Conservation (phyloP, 2,113 vertebrate species). For the Lycaon pictus region DNA sequence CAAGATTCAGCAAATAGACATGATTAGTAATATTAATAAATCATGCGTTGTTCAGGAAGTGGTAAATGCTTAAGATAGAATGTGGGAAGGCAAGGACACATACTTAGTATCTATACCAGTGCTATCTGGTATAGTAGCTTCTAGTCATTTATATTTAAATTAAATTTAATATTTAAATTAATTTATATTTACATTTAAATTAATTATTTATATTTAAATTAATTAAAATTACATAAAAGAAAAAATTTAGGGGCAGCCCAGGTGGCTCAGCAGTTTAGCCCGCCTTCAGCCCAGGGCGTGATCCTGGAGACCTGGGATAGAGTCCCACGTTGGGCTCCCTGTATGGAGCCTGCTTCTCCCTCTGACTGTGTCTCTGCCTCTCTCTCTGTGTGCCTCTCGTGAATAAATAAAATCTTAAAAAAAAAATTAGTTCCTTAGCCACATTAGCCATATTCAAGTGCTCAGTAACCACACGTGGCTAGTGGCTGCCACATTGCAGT, state of each 20-base stretch:
- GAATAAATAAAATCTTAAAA: not conserved
- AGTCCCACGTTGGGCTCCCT: too few species aligned
- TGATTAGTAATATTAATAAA: not conserved
- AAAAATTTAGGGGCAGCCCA: not conserved
- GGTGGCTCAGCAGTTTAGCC: too few species aligned
- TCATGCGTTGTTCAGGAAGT: not conserved
- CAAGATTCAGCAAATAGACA: not conserved
- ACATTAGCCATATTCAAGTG: not conserved
- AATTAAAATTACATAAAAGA: not conserved
- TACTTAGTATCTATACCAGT: not conserved
- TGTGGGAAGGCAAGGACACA: not conserved
- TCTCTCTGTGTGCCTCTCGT: too few species aligned
- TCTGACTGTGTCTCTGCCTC: too few species aligned
- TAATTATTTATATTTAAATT: not conserved
- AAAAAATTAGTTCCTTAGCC: not conserved
- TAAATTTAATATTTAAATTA: too few species aligned
- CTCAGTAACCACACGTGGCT: too few species aligned
- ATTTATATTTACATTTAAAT: not conserved
- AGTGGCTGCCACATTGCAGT: not conserved
- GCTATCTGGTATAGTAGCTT: not conserved
- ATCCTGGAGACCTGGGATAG: too few species aligned
- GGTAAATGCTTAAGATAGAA: not conserved
- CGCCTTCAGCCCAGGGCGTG: too few species aligned
- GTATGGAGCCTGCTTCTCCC: too few species aligned
- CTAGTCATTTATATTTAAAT: not conserved